phyloP scores from a whole-genome alignment of 1,140 invertebrate genomes.

The Eulimnadia texana region DNA sequence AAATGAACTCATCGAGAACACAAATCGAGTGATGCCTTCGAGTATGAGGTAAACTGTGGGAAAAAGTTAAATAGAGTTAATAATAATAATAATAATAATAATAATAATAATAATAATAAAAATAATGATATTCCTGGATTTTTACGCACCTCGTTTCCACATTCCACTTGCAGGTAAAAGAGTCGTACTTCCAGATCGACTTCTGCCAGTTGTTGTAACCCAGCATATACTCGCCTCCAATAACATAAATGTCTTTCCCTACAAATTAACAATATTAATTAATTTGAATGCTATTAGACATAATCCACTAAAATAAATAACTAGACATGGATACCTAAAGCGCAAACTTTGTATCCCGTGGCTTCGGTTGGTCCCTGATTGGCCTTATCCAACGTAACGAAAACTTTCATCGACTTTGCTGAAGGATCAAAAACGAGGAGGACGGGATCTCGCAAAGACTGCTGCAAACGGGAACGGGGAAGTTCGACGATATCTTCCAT shows the following conservation, averaged over 20 bases:
- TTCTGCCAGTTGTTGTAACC: conserved; percentile 25
- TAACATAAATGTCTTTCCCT: conserved; percentile 24
- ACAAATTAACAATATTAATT: neutral
- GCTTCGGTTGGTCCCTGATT: conserved; percentile 21
- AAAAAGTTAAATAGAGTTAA: no score
- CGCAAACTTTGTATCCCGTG: conserved; percentile 21
- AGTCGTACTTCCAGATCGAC: conserved; percentile 24
- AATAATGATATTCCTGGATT: no score
- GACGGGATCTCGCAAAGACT: conserved; percentile 5
- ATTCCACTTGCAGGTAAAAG: conserved; percentile 21
- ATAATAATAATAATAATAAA: no score
- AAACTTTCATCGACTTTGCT: conserved; percentile 13
- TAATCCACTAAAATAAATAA: no score
- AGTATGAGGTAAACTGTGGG: conserved; percentile 19
- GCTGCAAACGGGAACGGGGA: no score
- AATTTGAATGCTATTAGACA: neutral
- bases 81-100: no score
- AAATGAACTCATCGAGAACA: conserved; percentile 21
- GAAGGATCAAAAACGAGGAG: conserved; percentile 17
- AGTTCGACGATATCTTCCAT: no score
- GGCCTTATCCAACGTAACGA: conserved; percentile 20
- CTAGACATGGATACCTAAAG: neutral
- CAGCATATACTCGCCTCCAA: conserved; percentile 25
- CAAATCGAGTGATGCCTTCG: conserved; percentile 24
- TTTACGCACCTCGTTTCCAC: conserved; percentile 22